Evolutionary conservation across 2,113 vertebrate species (phyloP), one percentile per base, ranked within the genome.

Genomic region (Leptosomus discolor): DNA sequence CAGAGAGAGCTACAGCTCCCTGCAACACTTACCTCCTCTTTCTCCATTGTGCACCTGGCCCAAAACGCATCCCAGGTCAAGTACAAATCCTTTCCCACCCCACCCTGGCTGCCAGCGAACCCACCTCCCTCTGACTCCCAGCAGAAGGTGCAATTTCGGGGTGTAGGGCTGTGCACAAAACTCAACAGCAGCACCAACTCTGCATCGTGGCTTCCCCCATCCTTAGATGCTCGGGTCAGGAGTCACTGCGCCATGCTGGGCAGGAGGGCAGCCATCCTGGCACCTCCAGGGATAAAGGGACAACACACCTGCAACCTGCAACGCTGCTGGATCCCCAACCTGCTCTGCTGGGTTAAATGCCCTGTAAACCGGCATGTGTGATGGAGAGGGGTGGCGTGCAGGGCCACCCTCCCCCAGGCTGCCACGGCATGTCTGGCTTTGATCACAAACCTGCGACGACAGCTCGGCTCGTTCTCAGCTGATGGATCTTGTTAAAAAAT

Each of bases 401-500:
- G 82, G 78, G 94, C 91, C 85, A 64, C 70, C 23, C 43, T 92
- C 39, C 69, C 24, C 10, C 0, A 6, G 50, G 77, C 88, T 87
- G 86, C 91, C 91, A 81, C 64, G 80, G 51, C 91, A 77, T 0
- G 23, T 91, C 90, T 92, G 92, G 61, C 87, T 95, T 93, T 87
- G 85, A 93, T 94, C 92, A 68, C 84, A 75, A 85, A 88, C 45
- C 9, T 82, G 88, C 4, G 1, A 48, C 1, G 63, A 94, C 94
- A 96, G 94, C 93, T 92, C 48, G 3, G 85, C 94, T 96, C 50
- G 0, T 76, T 90, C 92, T 48, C 77, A 91, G 81, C 34, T 1
- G 18, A 82, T 86, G 73, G 69, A 91, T 92, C 90, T 69, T 60
- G 61, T 85, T 95, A 61, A 95, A 94, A 96, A 92, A 95, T 69